A percentile compares a stretch with the other conserved stretches of the same genome.
These are phyloP conservation scores for Psephotus haematonotus DNA, from an alignment of 2,113 vertebrate species.

Conservation along the genomic window DNA sequence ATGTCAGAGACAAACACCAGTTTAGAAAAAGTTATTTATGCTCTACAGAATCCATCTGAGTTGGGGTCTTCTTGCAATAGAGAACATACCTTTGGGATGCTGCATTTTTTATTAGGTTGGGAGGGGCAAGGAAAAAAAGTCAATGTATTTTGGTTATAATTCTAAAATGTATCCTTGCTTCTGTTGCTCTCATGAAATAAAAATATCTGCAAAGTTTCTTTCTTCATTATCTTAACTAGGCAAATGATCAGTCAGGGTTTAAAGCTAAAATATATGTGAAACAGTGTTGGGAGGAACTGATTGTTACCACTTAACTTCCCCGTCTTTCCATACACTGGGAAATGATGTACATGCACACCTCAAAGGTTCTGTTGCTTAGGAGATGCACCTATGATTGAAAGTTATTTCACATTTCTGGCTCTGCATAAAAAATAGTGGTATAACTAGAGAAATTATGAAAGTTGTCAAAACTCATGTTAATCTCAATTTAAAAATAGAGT, in stretches of 20 bases:
- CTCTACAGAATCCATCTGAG: background rate
- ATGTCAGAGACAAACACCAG: background rate
- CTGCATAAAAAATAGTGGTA: background rate
- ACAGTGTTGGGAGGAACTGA: background rate
- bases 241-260: background rate
- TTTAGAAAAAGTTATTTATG: background rate
- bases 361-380: background rate
- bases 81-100: background rate
- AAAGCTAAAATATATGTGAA: background rate
- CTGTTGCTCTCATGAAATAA: background rate
- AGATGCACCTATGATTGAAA: background rate
- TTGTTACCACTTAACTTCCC: background rate
- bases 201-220: background rate
- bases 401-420: background rate
- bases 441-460: background rate
- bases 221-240: background rate
- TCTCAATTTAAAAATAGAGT: background rate
- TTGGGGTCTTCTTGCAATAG: background rate
- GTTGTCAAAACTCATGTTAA: background rate
- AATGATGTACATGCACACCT: background rate
- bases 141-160: rapidly evolving
- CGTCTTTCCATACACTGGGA: background rate
- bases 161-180: background rate
- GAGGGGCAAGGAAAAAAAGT: background rate
- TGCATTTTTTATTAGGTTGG: background rate